Conservation (phyloP, 2,888 invertebrate genomes). For the Anthrax anthrax region DNA sequence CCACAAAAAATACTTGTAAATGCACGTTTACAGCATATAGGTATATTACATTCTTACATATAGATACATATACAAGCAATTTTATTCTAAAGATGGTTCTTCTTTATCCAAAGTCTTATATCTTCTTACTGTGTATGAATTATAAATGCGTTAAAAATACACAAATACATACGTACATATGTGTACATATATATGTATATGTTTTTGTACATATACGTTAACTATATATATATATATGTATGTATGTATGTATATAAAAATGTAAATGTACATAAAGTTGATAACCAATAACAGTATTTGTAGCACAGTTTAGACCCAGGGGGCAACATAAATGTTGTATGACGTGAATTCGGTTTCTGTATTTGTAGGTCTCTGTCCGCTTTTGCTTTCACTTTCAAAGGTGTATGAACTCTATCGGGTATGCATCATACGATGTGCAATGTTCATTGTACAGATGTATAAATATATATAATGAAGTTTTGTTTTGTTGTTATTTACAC, state of each 20-base stretch:
- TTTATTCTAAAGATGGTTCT: too few relatives aligned
- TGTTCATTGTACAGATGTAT: too few relatives aligned
- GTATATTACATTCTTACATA: neutral
- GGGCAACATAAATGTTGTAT: conserved; percentile 1
- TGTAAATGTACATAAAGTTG: neutral
- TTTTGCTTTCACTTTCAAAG: conserved; percentile 36
- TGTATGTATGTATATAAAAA: too few relatives aligned
- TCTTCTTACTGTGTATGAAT: too few relatives aligned
- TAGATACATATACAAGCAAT: neutral
- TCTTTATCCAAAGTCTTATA: too few relatives aligned
- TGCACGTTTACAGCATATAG: neutral
- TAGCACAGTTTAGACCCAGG: conserved; percentile 3
- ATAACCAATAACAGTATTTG: conserved; percentile 2
- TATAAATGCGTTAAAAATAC: too few relatives aligned
- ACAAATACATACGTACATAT: too few relatives aligned
- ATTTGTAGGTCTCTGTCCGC: conserved; percentile 36
- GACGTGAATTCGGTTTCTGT: conserved; percentile 14
- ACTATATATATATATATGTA: too few relatives aligned
- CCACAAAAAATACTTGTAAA: too few relatives aligned
- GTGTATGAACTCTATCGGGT: conserved; percentile 28
- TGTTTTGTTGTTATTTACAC: neutral
- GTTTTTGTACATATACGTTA: too few relatives aligned
- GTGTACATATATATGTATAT: too few relatives aligned
- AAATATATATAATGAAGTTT: too few relatives aligned
- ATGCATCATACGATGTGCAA: neutral